Evolutionary conservation across 2,888 invertebrate genomes (phyloP).

Genomic region (Noctua fimbriata): DNA sequence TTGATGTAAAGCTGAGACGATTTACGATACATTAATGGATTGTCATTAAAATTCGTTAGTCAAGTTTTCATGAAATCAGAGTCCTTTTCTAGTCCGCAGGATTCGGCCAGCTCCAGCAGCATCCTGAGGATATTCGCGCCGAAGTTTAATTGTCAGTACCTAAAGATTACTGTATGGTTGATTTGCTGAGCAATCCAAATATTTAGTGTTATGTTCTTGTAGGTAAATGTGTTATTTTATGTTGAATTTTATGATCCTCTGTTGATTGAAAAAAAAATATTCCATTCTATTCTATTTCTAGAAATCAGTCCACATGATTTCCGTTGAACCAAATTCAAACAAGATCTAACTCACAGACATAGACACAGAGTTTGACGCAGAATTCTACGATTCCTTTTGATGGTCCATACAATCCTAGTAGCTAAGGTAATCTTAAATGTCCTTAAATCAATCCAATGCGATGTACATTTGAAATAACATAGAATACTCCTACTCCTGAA

Average conservation of each 20-base stretch:
- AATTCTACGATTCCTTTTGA: neutral
- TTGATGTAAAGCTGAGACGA: neutral
- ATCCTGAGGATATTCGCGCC: no score
- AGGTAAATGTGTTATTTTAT: no score
- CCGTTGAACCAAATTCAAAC: neutral
- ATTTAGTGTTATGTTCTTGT: no score
- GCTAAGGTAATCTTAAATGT: neutral
- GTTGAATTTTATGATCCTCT: no score
- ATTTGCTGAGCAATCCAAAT: no score
- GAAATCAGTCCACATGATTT: neutral
- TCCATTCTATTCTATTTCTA: no score
- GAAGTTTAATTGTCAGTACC: no score
- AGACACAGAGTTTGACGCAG: neutral
- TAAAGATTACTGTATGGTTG: no score
- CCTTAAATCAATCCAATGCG: neutral
- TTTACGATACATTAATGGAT: neutral
- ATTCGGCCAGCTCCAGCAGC: no score
- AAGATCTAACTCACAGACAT: neutral
- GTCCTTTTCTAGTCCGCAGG: no score
- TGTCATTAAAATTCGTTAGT: neutral
- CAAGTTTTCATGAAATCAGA: neutral
- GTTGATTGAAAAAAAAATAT: no score
- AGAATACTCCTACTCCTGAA: constrained; percentile 36
- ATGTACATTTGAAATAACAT: constrained; percentile 28
- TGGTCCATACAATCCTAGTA: neutral